Percentiles rank a stretch among this genome's conserved stretches.
Evolutionary conservation across 2,113 vertebrate species (phyloP).

Genomic region (Malurus elegans): DNA sequence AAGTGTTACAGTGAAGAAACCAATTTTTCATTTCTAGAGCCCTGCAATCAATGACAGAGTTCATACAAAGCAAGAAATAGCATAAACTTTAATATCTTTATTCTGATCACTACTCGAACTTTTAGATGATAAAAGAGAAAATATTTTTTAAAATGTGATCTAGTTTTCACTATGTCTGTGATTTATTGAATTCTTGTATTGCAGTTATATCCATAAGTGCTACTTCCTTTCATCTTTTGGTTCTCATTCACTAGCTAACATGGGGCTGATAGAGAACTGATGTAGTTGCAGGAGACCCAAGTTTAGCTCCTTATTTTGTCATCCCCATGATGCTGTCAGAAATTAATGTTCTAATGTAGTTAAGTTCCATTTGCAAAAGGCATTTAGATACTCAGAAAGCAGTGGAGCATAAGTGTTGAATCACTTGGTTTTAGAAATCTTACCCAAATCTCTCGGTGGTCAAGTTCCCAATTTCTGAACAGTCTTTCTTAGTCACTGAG

Average conservation of each 20-base stretch:
- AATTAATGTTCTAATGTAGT: neutral
- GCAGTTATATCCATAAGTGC: neutral
- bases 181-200: neutral
- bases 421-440: neutral
- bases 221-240: neutral
- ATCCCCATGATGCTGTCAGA: neutral
- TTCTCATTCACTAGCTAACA: neutral
- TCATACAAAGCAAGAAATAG: neutral
- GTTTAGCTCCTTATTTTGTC: neutral
- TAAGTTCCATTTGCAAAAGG: neutral
- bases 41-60: neutral
- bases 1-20: neutral
- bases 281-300: neutral
- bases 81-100: conserved; percentile 1
- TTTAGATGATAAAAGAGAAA: neutral
- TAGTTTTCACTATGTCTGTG: neutral
- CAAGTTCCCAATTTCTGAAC: neutral
- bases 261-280: neutral
- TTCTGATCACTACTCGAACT: neutral
- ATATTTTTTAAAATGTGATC: neutral
- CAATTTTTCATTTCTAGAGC: conserved; percentile 1
- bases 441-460: neutral
- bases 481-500: neutral
- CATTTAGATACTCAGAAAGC: neutral
- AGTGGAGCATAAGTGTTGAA: neutral